Conservation (phyloP, 1,140 invertebrate species). For the Bombus cullumanus region DNA sequence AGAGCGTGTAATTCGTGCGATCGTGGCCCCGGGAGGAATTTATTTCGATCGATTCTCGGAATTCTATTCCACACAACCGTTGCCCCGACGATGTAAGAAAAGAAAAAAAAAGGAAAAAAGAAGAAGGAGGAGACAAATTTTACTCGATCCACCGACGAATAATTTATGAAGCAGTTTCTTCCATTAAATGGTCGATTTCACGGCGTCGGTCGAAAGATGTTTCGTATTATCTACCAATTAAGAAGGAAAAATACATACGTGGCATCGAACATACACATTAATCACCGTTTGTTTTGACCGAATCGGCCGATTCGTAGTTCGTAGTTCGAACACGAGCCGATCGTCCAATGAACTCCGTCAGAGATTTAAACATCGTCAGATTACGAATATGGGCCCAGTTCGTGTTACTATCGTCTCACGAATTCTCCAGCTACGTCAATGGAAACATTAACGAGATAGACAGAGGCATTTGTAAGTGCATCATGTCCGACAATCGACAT, state of each 20-base stretch:
- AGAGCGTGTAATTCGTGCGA: slow-evolving; percentile 18
- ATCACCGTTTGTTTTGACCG: slow-evolving; percentile 41
- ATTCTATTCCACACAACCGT: slow-evolving; percentile 16
- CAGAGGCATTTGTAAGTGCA: slow-evolving; percentile 17
- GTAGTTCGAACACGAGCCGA: slow-evolving; percentile 13
- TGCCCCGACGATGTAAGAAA: background rate
- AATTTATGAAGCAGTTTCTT: slow-evolving; percentile 28
- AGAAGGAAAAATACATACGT: no score
- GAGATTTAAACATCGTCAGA: background rate
- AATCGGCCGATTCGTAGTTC: slow-evolving; percentile 16
- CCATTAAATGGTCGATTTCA: background rate
- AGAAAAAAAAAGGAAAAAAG: no score
- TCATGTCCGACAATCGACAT: slow-evolving; percentile 12
- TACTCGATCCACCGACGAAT: background rate
- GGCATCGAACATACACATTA: background rate
- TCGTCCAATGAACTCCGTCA: slow-evolving; percentile 5
- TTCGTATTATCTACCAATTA: background rate
- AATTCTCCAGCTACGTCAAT: background rate
- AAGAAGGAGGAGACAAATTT: background rate
- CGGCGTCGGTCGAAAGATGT: background rate
- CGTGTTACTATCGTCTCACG: background rate
- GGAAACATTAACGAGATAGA: slow-evolving; percentile 31
- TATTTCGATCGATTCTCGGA: slow-evolving; percentile 33
- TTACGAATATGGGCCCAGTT: background rate
- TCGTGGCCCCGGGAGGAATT: slow-evolving; percentile 20